Evolutionary conservation across 1,140 invertebrate species (phyloP), one percentile per base, ranked within the genome.

Genomic region (Carcinoscorpius rotundicauda): DNA sequence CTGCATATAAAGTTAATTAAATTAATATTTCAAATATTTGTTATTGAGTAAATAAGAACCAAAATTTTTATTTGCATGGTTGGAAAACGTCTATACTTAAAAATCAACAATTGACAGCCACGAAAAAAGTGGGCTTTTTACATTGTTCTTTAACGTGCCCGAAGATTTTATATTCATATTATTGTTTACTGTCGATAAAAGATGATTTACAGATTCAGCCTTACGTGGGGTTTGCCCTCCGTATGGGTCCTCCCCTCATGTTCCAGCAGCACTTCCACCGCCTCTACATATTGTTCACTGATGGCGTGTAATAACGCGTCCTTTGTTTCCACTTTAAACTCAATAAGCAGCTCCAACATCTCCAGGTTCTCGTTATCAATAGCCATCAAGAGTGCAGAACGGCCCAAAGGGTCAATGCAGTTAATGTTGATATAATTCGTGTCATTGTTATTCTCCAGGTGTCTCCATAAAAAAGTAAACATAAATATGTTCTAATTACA

Each of bases 341-440:
- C 87, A 64, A 99, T 87, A 65, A 99, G 81, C 64, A 98, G 79
- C 73, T 97, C 93, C 9, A 98, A 92, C 94, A 99, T 98, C 79
- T 98, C 95, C 67, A 98, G 82, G 78, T 99, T 98, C 81, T 99
- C 96, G 80, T 97, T 98, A 80, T 99, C 95, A 69, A 99, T 98
- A 66, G 95, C 93, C 89, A 95, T 95, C 61, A 95, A 82, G 4
- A 96, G 82, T 0, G 92, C 93, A 58, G 88, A 90, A 69, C 93
- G 81, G 51, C 91, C 96, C 71, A 98, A 80, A 1, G 94, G 93
- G 81, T 98, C 96, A 59, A 97, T 90, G 79, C 95, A 98, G 80
- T 99, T 97, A 71, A 97, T 89, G 79, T 98, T 96, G 75, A 98
- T 62, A 8, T 29, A 29, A 29, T 29, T 51, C 6, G 62, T 67